These are phyloP conservation scores for Agrilus mali DNA, from an alignment of 2,888 invertebrate genomes.

Conservation along the genomic window DNA sequence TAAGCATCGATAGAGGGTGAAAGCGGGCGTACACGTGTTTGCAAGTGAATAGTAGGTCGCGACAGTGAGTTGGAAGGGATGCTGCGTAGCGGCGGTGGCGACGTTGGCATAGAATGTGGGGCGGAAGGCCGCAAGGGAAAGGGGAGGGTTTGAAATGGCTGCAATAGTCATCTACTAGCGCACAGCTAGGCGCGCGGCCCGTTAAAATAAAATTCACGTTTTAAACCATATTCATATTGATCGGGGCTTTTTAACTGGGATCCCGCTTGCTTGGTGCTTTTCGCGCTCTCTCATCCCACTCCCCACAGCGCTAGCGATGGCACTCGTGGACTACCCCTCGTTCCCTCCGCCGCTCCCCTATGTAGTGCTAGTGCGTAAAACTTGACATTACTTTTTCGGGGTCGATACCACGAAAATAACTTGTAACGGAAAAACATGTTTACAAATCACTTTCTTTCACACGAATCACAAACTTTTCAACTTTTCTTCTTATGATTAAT, in stretches of 20 bases:
- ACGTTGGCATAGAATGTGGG: constrained; percentile 21
- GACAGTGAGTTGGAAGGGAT: constrained; percentile 21
- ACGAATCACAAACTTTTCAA: no score
- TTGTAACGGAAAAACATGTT: no score
- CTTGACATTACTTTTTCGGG: no score
- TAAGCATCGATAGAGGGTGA: no score
- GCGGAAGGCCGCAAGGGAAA: constrained; percentile 25
- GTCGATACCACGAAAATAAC: no score
- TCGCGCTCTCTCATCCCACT: constrained; percentile 19
- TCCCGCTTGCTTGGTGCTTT: constrained; percentile 15
- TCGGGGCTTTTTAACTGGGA: constrained; percentile 47
- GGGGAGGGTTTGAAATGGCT: constrained; percentile 14
- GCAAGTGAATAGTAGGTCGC: background rate
- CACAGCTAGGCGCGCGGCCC: constrained; percentile 22
- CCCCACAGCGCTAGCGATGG: constrained; percentile 11
- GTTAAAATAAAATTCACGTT: constrained; percentile 51
- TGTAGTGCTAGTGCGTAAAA: background rate
- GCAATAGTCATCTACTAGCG: constrained; percentile 18
- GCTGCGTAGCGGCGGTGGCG: constrained; percentile 20
- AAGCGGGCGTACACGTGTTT: no score
- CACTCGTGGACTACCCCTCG: constrained; percentile 9
- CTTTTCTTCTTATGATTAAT: no score
- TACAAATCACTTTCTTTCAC: no score
- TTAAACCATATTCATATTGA: constrained; percentile 54
- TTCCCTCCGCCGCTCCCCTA: constrained; percentile 15